phyloP scores from a whole-genome alignment of 2,797 vertebrate genomes.

The Hoplostethus mediterraneus region DNA sequence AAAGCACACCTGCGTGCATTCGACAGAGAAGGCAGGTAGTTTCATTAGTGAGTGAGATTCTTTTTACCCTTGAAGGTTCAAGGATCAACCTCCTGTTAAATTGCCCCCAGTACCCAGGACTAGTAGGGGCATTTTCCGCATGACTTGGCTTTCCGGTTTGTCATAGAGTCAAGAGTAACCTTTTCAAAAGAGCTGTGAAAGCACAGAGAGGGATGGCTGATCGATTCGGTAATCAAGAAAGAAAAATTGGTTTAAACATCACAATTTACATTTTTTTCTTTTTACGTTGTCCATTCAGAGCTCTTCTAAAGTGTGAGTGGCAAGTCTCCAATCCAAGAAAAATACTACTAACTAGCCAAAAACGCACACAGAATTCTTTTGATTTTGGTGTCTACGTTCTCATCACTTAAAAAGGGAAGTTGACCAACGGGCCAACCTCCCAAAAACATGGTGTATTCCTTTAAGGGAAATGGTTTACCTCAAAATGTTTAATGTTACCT shows the following conservation, averaged over 20 bases:
- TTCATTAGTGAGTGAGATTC: not conserved
- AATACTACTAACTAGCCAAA: too few species aligned
- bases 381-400: too few species aligned
- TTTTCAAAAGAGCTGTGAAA: conserved; percentile 60
- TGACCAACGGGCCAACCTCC: too few species aligned
- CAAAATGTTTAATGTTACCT: too few species aligned
- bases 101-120: not conserved
- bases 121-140: conserved; percentile 12
- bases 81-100: conserved; percentile 16
- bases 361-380: too few species aligned
- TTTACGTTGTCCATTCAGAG: too few species aligned
- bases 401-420: too few species aligned
- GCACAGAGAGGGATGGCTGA: conserved; percentile 22
- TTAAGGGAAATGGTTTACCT: too few species aligned
- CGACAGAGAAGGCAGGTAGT: conserved; percentile 1
- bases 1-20: not conserved
- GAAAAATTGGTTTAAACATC: not conserved
- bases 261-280: too few species aligned
- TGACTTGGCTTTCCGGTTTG: conserved; percentile 10
- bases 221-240: conserved; percentile 53
- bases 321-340: too few species aligned
- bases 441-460: too few species aligned
- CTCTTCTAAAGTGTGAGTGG: too few species aligned
- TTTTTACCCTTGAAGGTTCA: conserved; percentile 34
- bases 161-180: conserved; percentile 51